These are phyloP conservation scores for Amia ocellicauda DNA, from an alignment of 2,113 vertebrate species.

Conservation along the genomic window DNA sequence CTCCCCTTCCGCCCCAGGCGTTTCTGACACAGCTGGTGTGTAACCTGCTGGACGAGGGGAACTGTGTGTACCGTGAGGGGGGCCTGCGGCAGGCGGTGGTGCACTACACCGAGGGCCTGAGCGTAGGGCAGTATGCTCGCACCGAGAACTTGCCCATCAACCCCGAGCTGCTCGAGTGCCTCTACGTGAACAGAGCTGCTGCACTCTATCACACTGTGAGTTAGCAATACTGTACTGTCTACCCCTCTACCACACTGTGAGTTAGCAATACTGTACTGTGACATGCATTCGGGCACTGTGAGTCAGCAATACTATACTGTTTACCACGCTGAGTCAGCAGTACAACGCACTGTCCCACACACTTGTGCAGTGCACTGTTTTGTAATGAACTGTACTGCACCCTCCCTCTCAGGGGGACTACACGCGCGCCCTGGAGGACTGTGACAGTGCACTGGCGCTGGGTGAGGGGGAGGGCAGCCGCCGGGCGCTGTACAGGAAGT, in stretches of 20 bases:
- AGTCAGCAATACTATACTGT: too few species aligned
- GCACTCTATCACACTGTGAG: slow-evolving; percentile 87
- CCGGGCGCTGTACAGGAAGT: slow-evolving; percentile 83
- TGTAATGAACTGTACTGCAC: too few species aligned
- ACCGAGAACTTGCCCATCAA: slow-evolving; percentile 74
- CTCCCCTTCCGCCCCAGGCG: slow-evolving; percentile 53
- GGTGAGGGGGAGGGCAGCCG: slow-evolving; percentile 73
- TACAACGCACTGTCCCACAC: too few species aligned
- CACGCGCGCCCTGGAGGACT: slow-evolving; percentile 77
- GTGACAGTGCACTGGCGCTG: slow-evolving; percentile 71
- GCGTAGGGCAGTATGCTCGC: slow-evolving; percentile 74
- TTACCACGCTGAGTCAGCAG: too few species aligned
- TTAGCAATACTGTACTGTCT: background rate
- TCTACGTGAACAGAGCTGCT: slow-evolving; percentile 83
- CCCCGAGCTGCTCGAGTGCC: slow-evolving; percentile 73
- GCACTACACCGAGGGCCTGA: slow-evolving; percentile 85
- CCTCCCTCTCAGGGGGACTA: slow-evolving; percentile 65
- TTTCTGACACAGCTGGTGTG: slow-evolving; percentile 82
- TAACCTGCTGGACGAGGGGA: slow-evolving; percentile 87
- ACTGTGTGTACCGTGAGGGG: slow-evolving; percentile 74
- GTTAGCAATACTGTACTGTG: slow-evolving; percentile 25
- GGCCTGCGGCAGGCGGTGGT: slow-evolving; percentile 70
- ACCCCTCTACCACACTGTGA: slow-evolving; percentile 88
- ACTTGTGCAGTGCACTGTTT: background rate
- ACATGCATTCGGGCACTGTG: too few species aligned